Base-by-base conservation (phyloP, 1,140 invertebrate genomes). In the Dysdera silvatica region DNA sequence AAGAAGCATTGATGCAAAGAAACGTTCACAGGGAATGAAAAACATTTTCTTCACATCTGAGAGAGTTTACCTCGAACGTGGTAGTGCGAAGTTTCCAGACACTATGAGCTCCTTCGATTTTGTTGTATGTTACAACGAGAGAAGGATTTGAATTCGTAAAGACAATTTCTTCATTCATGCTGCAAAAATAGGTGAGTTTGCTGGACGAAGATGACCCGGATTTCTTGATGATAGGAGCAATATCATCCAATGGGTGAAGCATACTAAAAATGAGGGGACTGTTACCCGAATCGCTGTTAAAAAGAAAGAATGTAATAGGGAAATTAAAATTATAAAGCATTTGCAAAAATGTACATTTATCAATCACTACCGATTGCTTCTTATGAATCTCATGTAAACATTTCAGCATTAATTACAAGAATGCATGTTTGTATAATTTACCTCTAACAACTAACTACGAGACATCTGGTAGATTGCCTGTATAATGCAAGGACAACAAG, bases 201-300 rank as follows among this genome's bases (percentile, higher is more conserved):
- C 32, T 16, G 33, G 29, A 10, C 18, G 29, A 33, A 8, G 6
- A 7, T 24, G 43, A 53, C 12, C 20, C 8, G 18, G 12, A n/a
- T 23, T 35, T 68, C 55, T 87, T 82, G 6, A 92, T 78, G 31
- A 94, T 82, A 4, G 91, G 91, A 55, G 85, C 84, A 31, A 93
- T 86, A 78, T 95, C 91, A 77, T 94, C 87, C 31, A 95, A 77
- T 1, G 91, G 90, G 81, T 95, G 89, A 23, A 85, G 80, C 67
- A 95, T 76, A 31, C 89, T 91, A 76, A 89, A 95, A 43, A 89
- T 78, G 2, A 83, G 83, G 1, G 87, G 85, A 12, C 55, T 24
- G 23, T 53, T 58, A n/a, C 59, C 62, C 3, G 20, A 16, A 31
- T 43, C 29, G 24, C 45, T 56, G 18, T 55, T 65, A 41, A 57